A percentile compares a stretch with the other conserved stretches of the same genome.
These are phyloP conservation scores for Liodrosophila aerea DNA, from an alignment of 2,888 invertebrate genomes.

Conservation along the genomic window DNA sequence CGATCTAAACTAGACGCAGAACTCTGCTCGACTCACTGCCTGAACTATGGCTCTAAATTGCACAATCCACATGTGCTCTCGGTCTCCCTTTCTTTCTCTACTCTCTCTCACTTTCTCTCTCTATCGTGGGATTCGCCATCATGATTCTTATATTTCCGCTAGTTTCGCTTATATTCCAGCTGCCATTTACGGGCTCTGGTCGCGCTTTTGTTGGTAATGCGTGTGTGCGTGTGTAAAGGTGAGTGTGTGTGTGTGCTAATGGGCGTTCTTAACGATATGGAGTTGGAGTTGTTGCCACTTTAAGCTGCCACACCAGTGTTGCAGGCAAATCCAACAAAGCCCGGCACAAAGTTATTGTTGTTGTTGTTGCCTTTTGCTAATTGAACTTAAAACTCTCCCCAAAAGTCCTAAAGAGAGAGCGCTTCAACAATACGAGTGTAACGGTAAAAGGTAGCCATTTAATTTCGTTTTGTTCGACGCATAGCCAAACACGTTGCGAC, in stretches of 20 bases:
- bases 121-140: constrained; percentile 14
- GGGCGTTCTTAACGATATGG: constrained; percentile 71
- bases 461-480: constrained; percentile 54
- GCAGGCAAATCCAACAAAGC: constrained; percentile 55
- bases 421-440: constrained; percentile 25
- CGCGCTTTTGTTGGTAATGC: constrained; percentile 26
- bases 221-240: constrained; percentile 13
- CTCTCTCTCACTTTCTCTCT: background rate
- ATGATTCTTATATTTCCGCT: constrained; percentile 66
- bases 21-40: constrained; percentile 6
- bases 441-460: constrained; percentile 62
- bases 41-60: constrained; percentile 34
- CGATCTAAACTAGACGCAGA: constrained; percentile 10
- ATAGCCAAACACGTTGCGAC: constrained; percentile 50
- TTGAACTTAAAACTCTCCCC: constrained; percentile 68
- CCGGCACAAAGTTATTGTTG: constrained; percentile 30
- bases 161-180: constrained; percentile 67
- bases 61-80: background rate
- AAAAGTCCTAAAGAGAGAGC: constrained; percentile 12
- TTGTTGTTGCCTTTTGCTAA: constrained; percentile 61
- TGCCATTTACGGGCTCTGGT: constrained; percentile 58
- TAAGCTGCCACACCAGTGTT: constrained; percentile 52
- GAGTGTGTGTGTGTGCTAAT: constrained; percentile 40
- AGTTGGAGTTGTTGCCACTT: constrained; percentile 57
- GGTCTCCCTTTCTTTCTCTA: background rate